Conservation (phyloP, 2,797 vertebrate species). For the Rhinogobio ventralis region DNA sequence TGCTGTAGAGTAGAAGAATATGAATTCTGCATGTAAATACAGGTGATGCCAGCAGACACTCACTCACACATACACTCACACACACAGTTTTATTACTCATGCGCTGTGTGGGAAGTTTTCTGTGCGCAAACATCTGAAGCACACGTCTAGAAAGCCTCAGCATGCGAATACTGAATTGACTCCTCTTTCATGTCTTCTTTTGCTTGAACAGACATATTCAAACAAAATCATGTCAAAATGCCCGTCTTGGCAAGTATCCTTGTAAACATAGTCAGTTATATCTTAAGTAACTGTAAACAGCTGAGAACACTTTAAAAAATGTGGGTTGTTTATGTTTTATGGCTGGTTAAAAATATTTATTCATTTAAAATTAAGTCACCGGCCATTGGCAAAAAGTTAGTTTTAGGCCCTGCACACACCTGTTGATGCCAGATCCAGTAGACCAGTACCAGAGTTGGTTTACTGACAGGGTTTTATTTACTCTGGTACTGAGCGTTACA, state of each 20-base stretch:
- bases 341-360: background rate
- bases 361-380: background rate
- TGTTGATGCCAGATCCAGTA: constrained; percentile 7
- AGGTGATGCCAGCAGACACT: constrained; percentile 16
- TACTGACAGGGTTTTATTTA: constrained; percentile 34
- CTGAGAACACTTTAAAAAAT: background rate
- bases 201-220: background rate
- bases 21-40: constrained; percentile 30
- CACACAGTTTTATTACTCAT: background rate
- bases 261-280: too few species aligned
- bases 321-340: background rate
- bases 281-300: background rate
- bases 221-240: background rate
- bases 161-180: background rate
- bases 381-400: background rate
- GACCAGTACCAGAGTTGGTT: constrained; percentile 6
- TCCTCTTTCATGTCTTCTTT: background rate
- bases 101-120: background rate
- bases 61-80: background rate
- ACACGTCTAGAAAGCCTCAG: background rate
- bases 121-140: background rate
- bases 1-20: background rate
- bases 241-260: background rate
- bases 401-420: constrained; percentile 1
- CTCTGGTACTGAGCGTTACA: constrained; percentile 25